These are phyloP conservation scores for Penaeus chinensis DNA, from an alignment of 1,140 invertebrate species.

Conservation along the genomic window DNA sequence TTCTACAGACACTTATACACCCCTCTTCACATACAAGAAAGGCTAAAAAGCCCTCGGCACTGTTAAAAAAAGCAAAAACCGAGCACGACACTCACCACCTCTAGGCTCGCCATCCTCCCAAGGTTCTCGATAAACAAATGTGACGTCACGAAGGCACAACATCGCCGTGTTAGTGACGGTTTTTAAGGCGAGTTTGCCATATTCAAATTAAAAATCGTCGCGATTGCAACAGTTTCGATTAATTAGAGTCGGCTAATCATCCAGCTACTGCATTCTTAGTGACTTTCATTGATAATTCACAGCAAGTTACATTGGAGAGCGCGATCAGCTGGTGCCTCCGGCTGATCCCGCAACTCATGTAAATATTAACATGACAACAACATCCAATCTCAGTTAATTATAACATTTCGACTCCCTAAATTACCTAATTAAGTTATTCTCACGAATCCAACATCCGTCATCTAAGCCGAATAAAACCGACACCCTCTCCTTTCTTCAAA, in stretches of 20 bases:
- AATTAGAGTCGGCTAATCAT: constrained; percentile 6
- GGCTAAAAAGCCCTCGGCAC: constrained; percentile 10
- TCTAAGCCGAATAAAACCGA: no score
- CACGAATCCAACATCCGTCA: no score
- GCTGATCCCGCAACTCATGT: constrained; percentile 45
- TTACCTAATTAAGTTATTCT: no score
- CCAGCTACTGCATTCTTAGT: constrained; percentile 22
- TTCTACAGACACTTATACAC: constrained; percentile 28
- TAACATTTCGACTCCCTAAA: no score
- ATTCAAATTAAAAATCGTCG: constrained; percentile 50
- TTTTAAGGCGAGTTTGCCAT: constrained; percentile 32
- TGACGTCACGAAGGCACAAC: constrained; percentile 52
- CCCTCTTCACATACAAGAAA: constrained; percentile 36
- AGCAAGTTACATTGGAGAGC: constrained; percentile 44
- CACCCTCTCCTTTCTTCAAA: no score
- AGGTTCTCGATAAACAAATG: constrained; percentile 58
- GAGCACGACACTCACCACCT: constrained; percentile 41
- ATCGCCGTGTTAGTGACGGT: constrained; percentile 52
- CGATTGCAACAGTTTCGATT: constrained; percentile 1
- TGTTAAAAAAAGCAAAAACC: constrained; percentile 15
- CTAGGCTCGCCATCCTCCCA: constrained; percentile 51
- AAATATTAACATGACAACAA: constrained; percentile 58
- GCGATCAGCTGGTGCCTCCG: constrained; percentile 52
- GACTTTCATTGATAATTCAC: constrained; percentile 57
- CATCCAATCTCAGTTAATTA: constrained; percentile 1